These are phyloP conservation scores for Sesamia inferens DNA, from an alignment of 2,888 invertebrate species.

Conservation along the genomic window DNA sequence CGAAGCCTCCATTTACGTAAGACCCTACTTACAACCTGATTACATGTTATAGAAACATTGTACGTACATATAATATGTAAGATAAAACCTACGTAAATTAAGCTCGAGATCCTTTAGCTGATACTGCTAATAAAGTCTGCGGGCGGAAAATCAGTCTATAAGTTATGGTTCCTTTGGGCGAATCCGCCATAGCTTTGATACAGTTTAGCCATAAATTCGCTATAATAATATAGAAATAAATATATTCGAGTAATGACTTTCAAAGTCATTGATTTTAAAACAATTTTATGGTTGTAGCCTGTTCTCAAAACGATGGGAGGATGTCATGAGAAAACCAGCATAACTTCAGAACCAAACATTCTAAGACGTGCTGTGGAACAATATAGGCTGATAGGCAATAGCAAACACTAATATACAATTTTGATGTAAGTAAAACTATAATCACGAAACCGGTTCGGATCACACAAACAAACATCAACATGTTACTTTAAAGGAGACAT, in stretches of 20 bases:
- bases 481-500: slow-evolving; percentile 14
- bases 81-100: slow-evolving; percentile 38
- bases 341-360: not conserved
- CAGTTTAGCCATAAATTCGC: slow-evolving; percentile 7
- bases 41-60: slow-evolving; percentile 34
- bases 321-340: not conserved
- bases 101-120: slow-evolving; percentile 50
- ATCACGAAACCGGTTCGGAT: not conserved
- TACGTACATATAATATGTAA: slow-evolving; percentile 14
- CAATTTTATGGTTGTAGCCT: not conserved
- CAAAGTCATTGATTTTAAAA: not conserved
- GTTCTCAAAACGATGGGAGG: not conserved
- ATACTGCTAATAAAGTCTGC: slow-evolving; percentile 45
- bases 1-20: slow-evolving; percentile 69
- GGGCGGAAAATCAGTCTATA: slow-evolving; percentile 39
- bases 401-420: not conserved
- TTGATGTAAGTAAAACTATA: not conserved
- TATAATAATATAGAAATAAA: not conserved
- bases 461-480: slow-evolving; percentile 3
- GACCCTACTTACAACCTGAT: slow-evolving; percentile 32
- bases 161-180: slow-evolving; percentile 11
- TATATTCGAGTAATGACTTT: not conserved
- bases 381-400: not conserved
- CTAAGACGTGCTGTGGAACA: no score
- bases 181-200: slow-evolving; percentile 27